Evolutionary conservation across 2,888 invertebrate genomes (phyloP).

Genomic region (Protonemura montana): DNA sequence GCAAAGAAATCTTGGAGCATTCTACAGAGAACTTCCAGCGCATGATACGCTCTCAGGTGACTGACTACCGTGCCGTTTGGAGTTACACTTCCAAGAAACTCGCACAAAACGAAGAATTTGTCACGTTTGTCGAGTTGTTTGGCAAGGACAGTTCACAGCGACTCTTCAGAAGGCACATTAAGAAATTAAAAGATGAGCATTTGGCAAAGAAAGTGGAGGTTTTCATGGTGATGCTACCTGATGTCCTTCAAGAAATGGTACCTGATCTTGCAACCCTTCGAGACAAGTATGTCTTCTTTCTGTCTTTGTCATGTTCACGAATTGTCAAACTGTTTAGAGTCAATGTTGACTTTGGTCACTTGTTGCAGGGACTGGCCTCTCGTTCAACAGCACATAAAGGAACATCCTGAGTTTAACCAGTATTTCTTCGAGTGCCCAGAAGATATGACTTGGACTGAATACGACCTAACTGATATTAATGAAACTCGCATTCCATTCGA

Average conservation of each 20-base stretch:
- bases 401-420: constrained; percentile 91
- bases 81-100: constrained; percentile 86
- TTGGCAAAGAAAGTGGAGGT: constrained; percentile 77
- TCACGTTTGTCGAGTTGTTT: constrained; percentile 87
- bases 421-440: constrained; percentile 89
- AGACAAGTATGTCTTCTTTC: constrained; percentile 61
- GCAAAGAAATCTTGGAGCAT: constrained; percentile 87
- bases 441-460: constrained; percentile 79
- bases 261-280: constrained; percentile 76
- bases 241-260: constrained; percentile 78
- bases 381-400: constrained; percentile 83
- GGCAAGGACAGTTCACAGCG: constrained; percentile 85
- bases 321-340: background rate
- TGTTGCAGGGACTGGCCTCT: constrained; percentile 84
- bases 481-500: constrained; percentile 90
- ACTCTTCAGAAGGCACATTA: constrained; percentile 79
- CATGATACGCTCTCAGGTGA: constrained; percentile 78
- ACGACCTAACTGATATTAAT: constrained; percentile 66
- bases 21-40: constrained; percentile 91
- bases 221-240: constrained; percentile 79
- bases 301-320: background rate
- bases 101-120: constrained; percentile 87
- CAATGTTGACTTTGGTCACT: background rate
- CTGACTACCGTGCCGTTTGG: constrained; percentile 79
- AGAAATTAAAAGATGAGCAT: constrained; percentile 82